Evolutionary conservation across 2,888 invertebrate genomes (phyloP).

Genomic region (Sinhomidia bicolor): DNA sequence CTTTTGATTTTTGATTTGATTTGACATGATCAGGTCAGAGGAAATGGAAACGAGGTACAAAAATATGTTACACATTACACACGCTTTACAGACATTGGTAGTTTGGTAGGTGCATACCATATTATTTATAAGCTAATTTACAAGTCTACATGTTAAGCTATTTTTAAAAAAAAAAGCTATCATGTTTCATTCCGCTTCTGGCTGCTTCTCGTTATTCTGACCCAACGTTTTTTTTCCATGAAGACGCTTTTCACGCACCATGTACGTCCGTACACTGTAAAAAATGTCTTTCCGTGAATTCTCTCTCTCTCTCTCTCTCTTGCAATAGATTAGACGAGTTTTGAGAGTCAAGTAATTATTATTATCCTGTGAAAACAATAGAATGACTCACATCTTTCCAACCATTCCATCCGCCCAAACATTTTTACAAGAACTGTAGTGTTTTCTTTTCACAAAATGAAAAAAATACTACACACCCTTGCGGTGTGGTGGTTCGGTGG

Average conservation of each 20-base stretch:
- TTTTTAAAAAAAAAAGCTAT: not conserved
- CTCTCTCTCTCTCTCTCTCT: too few species aligned
- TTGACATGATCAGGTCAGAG: slow-evolving; percentile 16
- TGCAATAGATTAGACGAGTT: too few species aligned
- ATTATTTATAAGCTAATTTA: too few species aligned
- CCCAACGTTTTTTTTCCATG: not conserved
- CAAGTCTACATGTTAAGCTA: not conserved
- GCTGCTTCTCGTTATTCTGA: not conserved
- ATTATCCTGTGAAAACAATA: slow-evolving; percentile 38
- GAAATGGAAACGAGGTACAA: not conserved
- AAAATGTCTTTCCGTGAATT: slow-evolving; percentile 31
- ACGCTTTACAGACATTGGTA: not conserved
- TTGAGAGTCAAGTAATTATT: too few species aligned
- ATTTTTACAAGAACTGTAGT: not conserved
- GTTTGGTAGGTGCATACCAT: too few species aligned
- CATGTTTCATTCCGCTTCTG: not conserved
- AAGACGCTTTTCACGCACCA: not conserved
- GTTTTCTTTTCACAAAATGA: slow-evolving; percentile 8
- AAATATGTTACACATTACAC: not conserved
- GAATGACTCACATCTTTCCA: slow-evolving; percentile 32
- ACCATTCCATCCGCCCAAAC: slow-evolving; percentile 4
- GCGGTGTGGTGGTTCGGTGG: too few species aligned
- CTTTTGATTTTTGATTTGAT: not conserved
- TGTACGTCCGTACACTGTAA: not conserved
- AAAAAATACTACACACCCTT: not conserved